Conservation (phyloP, 2,797 vertebrate genomes). For the Bradypus variegatus region DNA sequence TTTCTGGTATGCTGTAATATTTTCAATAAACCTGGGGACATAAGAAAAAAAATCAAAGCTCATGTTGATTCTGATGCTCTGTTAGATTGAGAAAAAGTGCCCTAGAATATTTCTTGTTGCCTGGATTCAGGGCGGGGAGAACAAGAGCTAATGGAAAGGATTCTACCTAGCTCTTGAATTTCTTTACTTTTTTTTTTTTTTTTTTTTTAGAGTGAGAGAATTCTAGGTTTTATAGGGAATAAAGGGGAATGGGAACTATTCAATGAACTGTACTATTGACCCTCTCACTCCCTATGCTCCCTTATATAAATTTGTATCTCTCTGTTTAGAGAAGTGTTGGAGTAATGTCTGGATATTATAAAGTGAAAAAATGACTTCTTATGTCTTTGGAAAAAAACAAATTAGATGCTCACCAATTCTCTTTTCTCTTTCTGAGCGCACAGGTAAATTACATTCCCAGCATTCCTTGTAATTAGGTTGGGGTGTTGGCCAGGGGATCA, state of each 20-base stretch:
- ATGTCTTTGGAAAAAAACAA: neutral
- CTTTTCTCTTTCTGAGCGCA: neutral
- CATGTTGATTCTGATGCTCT: neutral
- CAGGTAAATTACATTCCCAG: neutral
- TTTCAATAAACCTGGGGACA: constrained; percentile 78
- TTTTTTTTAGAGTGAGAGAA: neutral
- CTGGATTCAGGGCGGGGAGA: neutral
- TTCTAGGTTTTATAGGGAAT: neutral
- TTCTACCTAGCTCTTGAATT: neutral
- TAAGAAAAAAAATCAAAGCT: neutral
- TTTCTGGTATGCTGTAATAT: constrained; percentile 48
- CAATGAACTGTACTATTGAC: no score
- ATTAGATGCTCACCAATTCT: neutral
- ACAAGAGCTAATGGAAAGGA: neutral
- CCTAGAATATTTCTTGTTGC: neutral
- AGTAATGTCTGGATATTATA: neutral
- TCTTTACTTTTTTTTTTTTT: neutral
- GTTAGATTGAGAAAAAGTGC: neutral
- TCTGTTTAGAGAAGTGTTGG: neutral
- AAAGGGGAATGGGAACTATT: neutral
- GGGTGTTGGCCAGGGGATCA: neutral
- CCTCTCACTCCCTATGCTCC: neutral
- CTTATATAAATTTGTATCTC: neutral
- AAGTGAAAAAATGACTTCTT: neutral
- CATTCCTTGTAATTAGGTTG: neutral